These are phyloP conservation scores for Orthonyx spaldingii DNA, from an alignment of 2,113 vertebrate species.

Conservation along the genomic window DNA sequence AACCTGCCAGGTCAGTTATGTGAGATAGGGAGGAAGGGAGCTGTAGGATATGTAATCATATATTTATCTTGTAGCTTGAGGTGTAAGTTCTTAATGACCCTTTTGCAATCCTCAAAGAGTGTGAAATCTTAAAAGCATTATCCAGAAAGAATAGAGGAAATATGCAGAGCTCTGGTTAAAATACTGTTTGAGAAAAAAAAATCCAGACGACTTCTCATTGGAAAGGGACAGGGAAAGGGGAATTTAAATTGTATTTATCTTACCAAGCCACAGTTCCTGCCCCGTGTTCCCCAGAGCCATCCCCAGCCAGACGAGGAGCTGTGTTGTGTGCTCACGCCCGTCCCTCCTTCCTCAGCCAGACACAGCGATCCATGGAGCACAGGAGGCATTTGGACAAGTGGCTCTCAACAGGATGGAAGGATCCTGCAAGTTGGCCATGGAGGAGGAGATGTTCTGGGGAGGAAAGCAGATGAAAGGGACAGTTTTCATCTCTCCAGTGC, in stretches of 20 bases:
- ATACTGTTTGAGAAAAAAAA: neutral
- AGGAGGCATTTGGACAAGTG: fast-evolving
- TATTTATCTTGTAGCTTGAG: neutral
- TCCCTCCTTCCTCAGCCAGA: fast-evolving
- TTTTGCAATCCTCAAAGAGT: neutral
- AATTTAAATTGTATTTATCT: neutral
- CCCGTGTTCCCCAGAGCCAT: fast-evolving
- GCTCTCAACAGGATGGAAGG: neutral
- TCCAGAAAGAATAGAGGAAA: neutral
- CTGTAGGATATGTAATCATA: neutral
- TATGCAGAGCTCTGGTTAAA: neutral
- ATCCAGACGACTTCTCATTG: neutral
- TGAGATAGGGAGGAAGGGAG: neutral
- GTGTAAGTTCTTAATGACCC: neutral
- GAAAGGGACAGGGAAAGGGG: neutral
- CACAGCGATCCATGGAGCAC: fast-evolving
- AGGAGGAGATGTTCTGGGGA: neutral
- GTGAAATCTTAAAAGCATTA: neutral
- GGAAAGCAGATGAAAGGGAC: neutral
- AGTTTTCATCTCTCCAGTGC: neutral
- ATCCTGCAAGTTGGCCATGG: fast-evolving
- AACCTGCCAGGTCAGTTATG: neutral
- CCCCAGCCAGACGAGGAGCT: fast-evolving
- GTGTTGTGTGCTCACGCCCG: fast-evolving
- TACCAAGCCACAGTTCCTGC: neutral